Percentiles rank a stretch among this genome's conserved stretches.
Conservation (phyloP, 2,888 invertebrate species). For the Aromia moschata region DNA sequence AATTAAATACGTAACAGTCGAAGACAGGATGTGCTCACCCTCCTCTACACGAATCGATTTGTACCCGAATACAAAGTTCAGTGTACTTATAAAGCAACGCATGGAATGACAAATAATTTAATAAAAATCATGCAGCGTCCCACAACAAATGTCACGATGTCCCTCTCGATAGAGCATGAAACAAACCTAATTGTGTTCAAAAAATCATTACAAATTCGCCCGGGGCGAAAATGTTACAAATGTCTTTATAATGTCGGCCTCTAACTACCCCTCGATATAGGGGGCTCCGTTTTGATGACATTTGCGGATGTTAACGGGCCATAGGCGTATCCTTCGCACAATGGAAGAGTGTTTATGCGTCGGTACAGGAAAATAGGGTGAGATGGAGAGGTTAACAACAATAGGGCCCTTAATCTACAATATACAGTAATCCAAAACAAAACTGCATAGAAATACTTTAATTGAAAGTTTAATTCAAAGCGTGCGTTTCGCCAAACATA, state of each 20-base stretch:
- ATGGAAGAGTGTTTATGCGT: not conserved
- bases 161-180: slow-evolving; percentile 61
- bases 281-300: slow-evolving; percentile 39
- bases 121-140: slow-evolving; percentile 53
- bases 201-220: slow-evolving; percentile 63
- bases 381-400: too few species aligned
- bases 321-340: slow-evolving; percentile 23
- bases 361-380: too few species aligned
- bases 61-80: slow-evolving; percentile 26
- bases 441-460: too few species aligned
- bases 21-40: not conserved
- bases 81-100: slow-evolving; percentile 39
- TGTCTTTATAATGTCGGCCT: slow-evolving; percentile 49
- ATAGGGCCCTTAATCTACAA: too few species aligned
- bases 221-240: slow-evolving; percentile 60
- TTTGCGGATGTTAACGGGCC: slow-evolving; percentile 34
- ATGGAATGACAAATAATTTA: slow-evolving; percentile 49
- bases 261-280: slow-evolving; percentile 35
- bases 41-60: not conserved
- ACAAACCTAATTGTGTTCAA: slow-evolving; percentile 64
- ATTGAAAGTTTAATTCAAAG: too few species aligned
- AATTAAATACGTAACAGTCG: too few species aligned
- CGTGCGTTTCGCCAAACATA: too few species aligned
- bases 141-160: slow-evolving; percentile 58
- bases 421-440: too few species aligned